These are phyloP conservation scores for Himantopus leucocephalus DNA, from an alignment of 2,113 vertebrate genomes.

Conservation along the genomic window DNA sequence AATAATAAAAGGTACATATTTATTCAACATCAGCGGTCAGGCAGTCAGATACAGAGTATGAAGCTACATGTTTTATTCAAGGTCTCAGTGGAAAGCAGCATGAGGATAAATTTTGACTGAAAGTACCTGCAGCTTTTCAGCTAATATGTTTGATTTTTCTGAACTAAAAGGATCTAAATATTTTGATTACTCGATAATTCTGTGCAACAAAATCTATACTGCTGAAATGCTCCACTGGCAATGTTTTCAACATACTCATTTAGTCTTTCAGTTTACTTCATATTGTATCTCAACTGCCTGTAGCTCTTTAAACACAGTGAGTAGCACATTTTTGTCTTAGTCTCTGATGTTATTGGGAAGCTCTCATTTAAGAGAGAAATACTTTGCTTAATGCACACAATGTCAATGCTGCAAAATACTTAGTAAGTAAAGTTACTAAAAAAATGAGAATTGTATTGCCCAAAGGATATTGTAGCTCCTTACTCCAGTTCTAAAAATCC, in stretches of 20 bases:
- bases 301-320: background rate
- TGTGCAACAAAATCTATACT: background rate
- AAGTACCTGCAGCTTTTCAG: background rate
- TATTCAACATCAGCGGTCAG: slow-evolving; percentile 32
- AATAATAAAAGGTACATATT: slow-evolving; percentile 67
- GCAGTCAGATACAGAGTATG: background rate
- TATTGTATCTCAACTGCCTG: background rate
- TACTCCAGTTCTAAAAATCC: background rate
- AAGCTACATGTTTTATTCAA: slow-evolving; percentile 46
- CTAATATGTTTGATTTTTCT: background rate
- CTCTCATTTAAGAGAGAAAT: background rate
- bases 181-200: background rate
- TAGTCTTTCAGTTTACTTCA: background rate
- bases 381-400: background rate
- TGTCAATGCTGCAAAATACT: background rate
- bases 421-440: background rate
- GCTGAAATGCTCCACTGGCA: background rate
- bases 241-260: background rate
- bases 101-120: background rate
- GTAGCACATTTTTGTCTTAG: background rate
- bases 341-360: background rate
- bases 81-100: background rate
- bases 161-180: background rate
- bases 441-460: background rate
- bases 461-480: background rate